These are phyloP conservation scores for Neoseiulus cucumeris DNA, from an alignment of 1,140 invertebrate genomes.

Conservation along the genomic window DNA sequence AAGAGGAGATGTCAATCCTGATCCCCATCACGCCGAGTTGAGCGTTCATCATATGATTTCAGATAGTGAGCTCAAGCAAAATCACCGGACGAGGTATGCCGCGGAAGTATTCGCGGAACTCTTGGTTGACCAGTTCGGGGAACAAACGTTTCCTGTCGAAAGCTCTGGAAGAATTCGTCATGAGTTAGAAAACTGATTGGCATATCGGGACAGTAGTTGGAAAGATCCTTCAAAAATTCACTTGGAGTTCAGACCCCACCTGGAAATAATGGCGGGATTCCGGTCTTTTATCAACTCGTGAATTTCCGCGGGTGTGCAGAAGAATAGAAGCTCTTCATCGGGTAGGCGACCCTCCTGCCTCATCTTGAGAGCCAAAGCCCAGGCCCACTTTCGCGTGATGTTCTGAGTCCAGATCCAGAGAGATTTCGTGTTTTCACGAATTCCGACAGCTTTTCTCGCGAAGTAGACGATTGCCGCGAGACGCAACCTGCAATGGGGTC, in stretches of 20 bases:
- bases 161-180: conserved; percentile 33
- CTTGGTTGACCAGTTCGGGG: conserved; percentile 34
- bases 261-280: conserved; percentile 38
- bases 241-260: conserved; percentile 33
- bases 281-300: conserved; percentile 34
- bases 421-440: conserved; percentile 19
- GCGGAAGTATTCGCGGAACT: conserved; percentile 36
- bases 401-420: conserved; percentile 30
- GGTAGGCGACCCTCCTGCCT: conserved; percentile 41
- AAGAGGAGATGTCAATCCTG: too few relatives aligned
- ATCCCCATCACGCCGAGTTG: too few relatives aligned
- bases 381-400: conserved; percentile 38
- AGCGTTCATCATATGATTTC: too few relatives aligned
- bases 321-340: conserved; percentile 42
- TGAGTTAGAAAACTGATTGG: background rate
- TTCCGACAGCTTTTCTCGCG: background rate
- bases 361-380: conserved; percentile 37
- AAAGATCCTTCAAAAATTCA: background rate
- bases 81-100: background rate
- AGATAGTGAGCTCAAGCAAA: too few relatives aligned
- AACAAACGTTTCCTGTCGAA: conserved; percentile 37
- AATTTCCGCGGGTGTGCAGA: conserved; percentile 45
- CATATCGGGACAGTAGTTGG: background rate
- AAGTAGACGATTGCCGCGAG: background rate
- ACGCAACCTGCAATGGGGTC: background rate